Evolutionary conservation across 2,113 vertebrate genomes (phyloP).

Genomic region (Aspiorhynchus laticeps): DNA sequence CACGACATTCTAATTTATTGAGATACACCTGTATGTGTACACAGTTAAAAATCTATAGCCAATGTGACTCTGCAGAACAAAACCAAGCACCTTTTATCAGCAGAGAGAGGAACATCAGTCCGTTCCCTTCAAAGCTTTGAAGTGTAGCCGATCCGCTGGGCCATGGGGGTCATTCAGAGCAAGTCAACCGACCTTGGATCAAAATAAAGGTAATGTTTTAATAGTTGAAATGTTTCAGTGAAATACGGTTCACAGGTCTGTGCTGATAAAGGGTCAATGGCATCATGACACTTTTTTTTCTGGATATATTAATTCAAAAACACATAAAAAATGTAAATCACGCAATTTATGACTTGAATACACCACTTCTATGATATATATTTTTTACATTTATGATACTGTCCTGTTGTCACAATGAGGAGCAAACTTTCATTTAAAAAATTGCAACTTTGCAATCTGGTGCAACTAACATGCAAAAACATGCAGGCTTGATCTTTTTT

Average conservation of each 20-base stretch:
- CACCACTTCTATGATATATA: background rate
- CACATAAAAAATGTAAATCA: background rate
- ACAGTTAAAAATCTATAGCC: background rate
- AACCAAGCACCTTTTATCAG: background rate
- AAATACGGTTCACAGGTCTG: no score
- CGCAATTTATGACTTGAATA: background rate
- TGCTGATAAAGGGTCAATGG: no score
- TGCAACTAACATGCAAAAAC: no score
- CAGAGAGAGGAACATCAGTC: background rate
- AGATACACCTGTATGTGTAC: no score
- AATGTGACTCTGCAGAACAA: background rate
- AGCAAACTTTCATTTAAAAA: no score
- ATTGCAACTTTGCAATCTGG: no score
- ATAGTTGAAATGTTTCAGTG: background rate
- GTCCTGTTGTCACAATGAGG: no score
- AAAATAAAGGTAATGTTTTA: constrained; percentile 11
- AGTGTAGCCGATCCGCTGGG: background rate
- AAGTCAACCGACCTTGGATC: background rate
- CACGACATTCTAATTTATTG: no score
- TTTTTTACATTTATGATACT: background rate
- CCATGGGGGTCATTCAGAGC: background rate
- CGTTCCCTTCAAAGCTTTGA: constrained; percentile 25
- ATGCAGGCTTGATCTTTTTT: no score
- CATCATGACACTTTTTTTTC: no score
- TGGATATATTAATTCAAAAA: no score